These are phyloP conservation scores for Spea multiplicata DNA, from an alignment of 2,113 vertebrate genomes.

Conservation along the genomic window DNA sequence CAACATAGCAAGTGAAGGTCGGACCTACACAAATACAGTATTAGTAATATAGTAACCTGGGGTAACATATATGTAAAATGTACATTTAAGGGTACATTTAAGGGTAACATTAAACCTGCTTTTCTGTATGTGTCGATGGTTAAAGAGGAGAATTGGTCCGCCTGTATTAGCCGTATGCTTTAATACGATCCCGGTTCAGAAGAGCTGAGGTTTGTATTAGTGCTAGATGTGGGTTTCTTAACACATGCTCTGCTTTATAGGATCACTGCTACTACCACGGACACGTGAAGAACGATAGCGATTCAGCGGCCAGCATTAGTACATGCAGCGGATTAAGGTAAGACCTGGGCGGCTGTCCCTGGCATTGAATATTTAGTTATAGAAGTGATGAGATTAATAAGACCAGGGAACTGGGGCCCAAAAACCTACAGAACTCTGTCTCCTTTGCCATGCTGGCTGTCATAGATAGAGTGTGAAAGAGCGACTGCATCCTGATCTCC, in stretches of 20 bases:
- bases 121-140: not conserved
- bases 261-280: conserved; percentile 78
- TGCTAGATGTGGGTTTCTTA: not conserved
- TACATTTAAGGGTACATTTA: too few species aligned
- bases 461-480: not conserved
- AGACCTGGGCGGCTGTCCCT: not conserved
- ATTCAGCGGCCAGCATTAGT: conserved; percentile 68
- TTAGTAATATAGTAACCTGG: not conserved
- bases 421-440: not conserved
- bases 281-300: conserved; percentile 62
- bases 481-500: not conserved
- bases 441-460: not conserved
- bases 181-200: not conserved
- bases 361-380: not conserved
- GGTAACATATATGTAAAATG: not conserved
- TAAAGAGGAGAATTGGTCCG: not conserved
- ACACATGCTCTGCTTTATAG: conserved; percentile 51
- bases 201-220: not conserved
- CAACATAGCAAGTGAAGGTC: too few species aligned
- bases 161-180: too few species aligned
- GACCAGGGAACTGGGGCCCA: not conserved
- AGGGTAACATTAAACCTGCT: not conserved
- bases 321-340: conserved; percentile 76
- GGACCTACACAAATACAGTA: too few species aligned
- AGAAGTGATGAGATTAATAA: not conserved